Conservation (phyloP, 2,888 invertebrate genomes). For the Lissocephala sabroskyi region DNA sequence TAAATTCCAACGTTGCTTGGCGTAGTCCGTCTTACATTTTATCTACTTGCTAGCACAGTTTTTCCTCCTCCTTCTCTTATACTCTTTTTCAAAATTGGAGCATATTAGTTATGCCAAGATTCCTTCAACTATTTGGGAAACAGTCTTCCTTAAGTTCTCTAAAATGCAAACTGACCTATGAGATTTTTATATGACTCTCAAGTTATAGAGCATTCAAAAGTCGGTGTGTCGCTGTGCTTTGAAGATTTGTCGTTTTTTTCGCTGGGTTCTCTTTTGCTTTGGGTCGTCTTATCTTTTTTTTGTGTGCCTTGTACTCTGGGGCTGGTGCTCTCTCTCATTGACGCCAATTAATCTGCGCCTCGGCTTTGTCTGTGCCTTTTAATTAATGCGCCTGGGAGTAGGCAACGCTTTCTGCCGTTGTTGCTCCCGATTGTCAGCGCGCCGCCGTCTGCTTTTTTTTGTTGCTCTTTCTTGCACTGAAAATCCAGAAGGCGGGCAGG, state of each 20-base stretch:
- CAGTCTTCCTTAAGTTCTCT: too few relatives aligned
- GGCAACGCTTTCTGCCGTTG: conserved; percentile 1
- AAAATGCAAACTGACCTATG: too few relatives aligned
- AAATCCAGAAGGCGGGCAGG: too few relatives aligned
- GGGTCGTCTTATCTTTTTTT: conserved; percentile 12
- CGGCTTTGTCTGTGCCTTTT: conserved; percentile 62
- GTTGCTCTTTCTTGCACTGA: background rate
- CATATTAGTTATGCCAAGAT: too few relatives aligned
- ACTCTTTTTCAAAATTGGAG: too few relatives aligned
- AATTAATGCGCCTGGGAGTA: conserved; percentile 57
- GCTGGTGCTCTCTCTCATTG: conserved; percentile 38
- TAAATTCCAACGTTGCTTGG: conserved; percentile 14
- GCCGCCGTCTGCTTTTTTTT: background rate
- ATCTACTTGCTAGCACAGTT: too few relatives aligned
- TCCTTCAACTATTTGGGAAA: too few relatives aligned
- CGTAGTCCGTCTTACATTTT: background rate
- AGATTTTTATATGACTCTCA: too few relatives aligned
- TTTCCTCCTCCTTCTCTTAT: too few relatives aligned
- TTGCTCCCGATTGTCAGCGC: background rate
- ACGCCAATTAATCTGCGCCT: conserved; percentile 62
- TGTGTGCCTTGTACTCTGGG: background rate
- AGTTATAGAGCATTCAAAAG: too few relatives aligned
- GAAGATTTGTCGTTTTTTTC: too few relatives aligned
- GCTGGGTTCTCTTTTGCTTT: conserved; percentile 12
- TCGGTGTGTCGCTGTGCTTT: too few relatives aligned